Evolutionary conservation across 2,888 invertebrate genomes (phyloP).

Genomic region (Aromia moschata): DNA sequence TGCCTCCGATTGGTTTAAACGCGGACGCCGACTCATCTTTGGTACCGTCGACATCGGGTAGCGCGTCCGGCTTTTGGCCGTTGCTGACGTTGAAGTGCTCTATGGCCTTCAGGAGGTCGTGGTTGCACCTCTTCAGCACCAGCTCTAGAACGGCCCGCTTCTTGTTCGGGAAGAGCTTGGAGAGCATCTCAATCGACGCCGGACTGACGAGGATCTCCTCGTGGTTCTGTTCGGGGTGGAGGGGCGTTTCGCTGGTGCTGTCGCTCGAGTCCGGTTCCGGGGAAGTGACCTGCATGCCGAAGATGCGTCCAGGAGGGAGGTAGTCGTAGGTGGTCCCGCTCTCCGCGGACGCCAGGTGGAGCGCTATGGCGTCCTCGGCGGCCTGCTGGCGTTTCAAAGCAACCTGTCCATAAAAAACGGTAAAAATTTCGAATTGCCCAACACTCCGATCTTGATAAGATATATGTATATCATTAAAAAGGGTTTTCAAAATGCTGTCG

Average conservation of each 20-base stretch:
- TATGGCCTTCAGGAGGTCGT: slow-evolving; percentile 89
- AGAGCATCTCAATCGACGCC: slow-evolving; percentile 83
- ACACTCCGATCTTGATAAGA: too few species aligned
- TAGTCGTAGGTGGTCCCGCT: slow-evolving; percentile 77
- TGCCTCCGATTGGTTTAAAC: slow-evolving; percentile 58
- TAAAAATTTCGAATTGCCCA: too few species aligned
- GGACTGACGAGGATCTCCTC: slow-evolving; percentile 68
- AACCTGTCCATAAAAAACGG: slow-evolving; percentile 73
- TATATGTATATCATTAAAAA: too few species aligned
- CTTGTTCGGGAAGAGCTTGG: slow-evolving; percentile 89
- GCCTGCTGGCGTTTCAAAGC: slow-evolving; percentile 96
- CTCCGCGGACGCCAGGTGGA: slow-evolving; percentile 87
- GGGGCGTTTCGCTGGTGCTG: slow-evolving; percentile 25
- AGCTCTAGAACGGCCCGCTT: slow-evolving; percentile 88
- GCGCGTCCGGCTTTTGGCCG: slow-evolving; percentile 20
- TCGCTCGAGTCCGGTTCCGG: slow-evolving; percentile 65
- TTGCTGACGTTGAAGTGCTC: slow-evolving; percentile 76
- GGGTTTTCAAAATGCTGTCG: too few species aligned
- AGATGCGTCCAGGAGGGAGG: slow-evolving; percentile 90
- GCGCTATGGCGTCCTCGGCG: slow-evolving; percentile 94
- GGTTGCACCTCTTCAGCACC: slow-evolving; percentile 87
- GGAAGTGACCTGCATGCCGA: slow-evolving; percentile 85
- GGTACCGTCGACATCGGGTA: slow-evolving; percentile 33
- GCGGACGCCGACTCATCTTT: slow-evolving; percentile 55
- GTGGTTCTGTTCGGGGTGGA: slow-evolving; percentile 34